Percentiles rank a stretch among this genome's conserved stretches.
Evolutionary conservation across 2,113 vertebrate species (phyloP).

Genomic region (Albula glossodonta): DNA sequence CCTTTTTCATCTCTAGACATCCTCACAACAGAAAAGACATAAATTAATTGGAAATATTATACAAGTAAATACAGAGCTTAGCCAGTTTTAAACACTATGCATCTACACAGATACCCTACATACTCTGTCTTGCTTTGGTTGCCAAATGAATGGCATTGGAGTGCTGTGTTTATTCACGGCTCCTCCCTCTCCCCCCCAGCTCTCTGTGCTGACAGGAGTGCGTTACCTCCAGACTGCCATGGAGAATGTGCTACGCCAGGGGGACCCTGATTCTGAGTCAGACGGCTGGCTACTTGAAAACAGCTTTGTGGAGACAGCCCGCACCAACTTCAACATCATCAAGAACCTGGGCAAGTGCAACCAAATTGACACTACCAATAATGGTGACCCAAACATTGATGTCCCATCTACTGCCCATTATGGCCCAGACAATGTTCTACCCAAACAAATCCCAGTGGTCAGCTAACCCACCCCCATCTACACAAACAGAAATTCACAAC

Average conservation of each 20-base stretch:
- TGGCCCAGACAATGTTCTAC: constrained; percentile 70
- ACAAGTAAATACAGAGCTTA: too few species aligned
- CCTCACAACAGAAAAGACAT: too few species aligned
- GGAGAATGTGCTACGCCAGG: constrained; percentile 77
- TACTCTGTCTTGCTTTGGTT: too few species aligned
- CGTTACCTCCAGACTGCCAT: constrained; percentile 86
- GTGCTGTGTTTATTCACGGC: background rate
- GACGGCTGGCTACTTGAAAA: constrained; percentile 85
- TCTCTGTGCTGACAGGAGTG: constrained; percentile 81
- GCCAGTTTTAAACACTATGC: too few species aligned
- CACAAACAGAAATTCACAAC: background rate
- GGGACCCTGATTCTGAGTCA: constrained; percentile 76
- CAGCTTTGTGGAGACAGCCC: constrained; percentile 81
- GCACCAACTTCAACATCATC: constrained; percentile 78
- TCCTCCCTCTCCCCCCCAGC: constrained; percentile 53
- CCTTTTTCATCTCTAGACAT: too few species aligned
- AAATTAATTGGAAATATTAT: too few species aligned
- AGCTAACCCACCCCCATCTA: constrained; percentile 48
- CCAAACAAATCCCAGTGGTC: constrained; percentile 55
- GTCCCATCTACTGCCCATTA: constrained; percentile 73
- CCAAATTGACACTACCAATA: constrained; percentile 71
- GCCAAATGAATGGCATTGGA: too few species aligned
- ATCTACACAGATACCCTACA: too few species aligned
- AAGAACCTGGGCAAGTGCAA: constrained; percentile 81
- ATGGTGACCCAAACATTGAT: constrained; percentile 76